Percentiles rank a stretch among this genome's conserved stretches.
Conservation (phyloP, 2,888 invertebrate genomes). For the Lasioglossum leucozonium region DNA sequence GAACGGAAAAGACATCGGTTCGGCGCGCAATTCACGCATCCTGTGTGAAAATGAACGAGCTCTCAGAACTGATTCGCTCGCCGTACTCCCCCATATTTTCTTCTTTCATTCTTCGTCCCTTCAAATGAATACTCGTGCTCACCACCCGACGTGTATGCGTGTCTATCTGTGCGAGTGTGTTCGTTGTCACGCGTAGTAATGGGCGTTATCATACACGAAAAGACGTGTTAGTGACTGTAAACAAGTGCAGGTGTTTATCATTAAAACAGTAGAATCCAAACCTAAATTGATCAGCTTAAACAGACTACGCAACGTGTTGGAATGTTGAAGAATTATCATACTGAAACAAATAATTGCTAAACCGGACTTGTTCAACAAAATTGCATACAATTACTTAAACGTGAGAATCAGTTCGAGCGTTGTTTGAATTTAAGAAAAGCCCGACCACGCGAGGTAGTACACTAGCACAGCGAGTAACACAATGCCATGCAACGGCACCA, state of each 20-base stretch:
- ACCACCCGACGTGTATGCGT: slow-evolving; percentile 61
- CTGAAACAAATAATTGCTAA: too few relatives aligned
- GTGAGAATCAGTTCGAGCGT: slow-evolving; percentile 11
- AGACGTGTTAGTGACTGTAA: not conserved
- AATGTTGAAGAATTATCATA: too few relatives aligned
- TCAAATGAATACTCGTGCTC: slow-evolving; percentile 58
- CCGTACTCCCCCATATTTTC: slow-evolving; percentile 51
- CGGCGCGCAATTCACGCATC: slow-evolving; percentile 14
- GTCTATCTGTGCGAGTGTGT: slow-evolving; percentile 55
- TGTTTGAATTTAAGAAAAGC: too few relatives aligned
- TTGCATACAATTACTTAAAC: too few relatives aligned
- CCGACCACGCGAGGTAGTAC: not conserved
- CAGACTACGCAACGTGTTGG: not conserved
- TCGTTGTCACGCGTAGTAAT: slow-evolving; percentile 40
- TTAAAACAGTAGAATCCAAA: not conserved
- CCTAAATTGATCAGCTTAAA: not conserved
- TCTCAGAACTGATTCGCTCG: slow-evolving; percentile 31
- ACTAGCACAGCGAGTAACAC: not conserved
- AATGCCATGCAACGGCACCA: slow-evolving; percentile 38
- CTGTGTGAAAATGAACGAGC: slow-evolving; percentile 31
- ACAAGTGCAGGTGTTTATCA: not conserved
- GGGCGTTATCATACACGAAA: slow-evolving; percentile 17
- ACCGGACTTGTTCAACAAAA: not conserved
- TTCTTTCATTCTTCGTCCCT: slow-evolving; percentile 36
- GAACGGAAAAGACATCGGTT: slow-evolving; percentile 27